Evolutionary conservation across 30 jellyfish, hydroid and myxozoan species (phyloP), one percentile per base, ranked within the genome.

Genomic region (Aurelia aurita): DNA sequence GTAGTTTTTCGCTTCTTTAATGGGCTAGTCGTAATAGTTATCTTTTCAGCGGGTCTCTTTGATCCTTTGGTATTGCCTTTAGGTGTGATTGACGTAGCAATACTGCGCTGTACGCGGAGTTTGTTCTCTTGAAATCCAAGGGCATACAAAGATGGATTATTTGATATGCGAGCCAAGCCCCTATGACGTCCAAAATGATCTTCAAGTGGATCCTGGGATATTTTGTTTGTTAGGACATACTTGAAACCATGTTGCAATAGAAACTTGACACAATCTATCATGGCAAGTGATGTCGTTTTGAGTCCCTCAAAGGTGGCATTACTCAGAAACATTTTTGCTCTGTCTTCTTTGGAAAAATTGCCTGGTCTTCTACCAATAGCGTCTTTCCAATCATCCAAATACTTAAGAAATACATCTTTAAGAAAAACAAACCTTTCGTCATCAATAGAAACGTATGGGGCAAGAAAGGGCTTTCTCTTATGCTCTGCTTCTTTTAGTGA

Each of bases 41-140:
- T 74, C 75, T 74, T 74, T 74, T 74, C 86, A 74, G 86, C 86
- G 12, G 86, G 74, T 74, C 86, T 46, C 45, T 74, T 74, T 74
- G 62, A 53, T 47, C 86, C 73, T 49, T 72, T 46, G 19, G 86
- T 53, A 49, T 74, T 74, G 43, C 73, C 74, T 74, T 74, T 74
- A 13, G 81, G 81, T 69, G 81, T 69, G 55, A 69, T 69, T 13
- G 65, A 69, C n/a, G 65, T 29, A 5, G 81, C 65, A 35, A 44
- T 69, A 16, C 65, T 69, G 81, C 34, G 65, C 49, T 69, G 81
- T 65, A 69, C 81, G 21, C 81, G 31, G 55, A 69, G 58, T 39
- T 69, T 69, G 81, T 32, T 72, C 47, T 72, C 66, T 72, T 72
- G 85, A 53, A 46, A 72, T 51, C 85, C 72, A 72, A 72, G 70